These are phyloP conservation scores for Aphodius sticticus DNA, from an alignment of 2,888 invertebrate species.

Conservation along the genomic window DNA sequence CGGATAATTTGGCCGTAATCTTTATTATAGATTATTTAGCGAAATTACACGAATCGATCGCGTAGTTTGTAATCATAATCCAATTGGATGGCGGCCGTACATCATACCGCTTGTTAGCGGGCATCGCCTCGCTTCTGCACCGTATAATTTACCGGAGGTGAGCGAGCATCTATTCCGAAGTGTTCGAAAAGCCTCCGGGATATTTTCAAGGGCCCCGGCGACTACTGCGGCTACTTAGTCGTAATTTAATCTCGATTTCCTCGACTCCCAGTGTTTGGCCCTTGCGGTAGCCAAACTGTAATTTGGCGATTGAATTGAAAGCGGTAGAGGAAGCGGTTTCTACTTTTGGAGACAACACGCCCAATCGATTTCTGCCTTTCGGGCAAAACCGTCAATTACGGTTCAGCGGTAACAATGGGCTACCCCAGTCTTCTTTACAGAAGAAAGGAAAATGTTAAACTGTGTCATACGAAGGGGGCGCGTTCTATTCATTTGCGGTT, in stretches of 20 bases:
- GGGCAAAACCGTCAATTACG: not conserved
- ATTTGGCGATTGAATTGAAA: constrained; percentile 4
- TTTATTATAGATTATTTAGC: constrained; percentile 27
- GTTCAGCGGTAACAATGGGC: not conserved
- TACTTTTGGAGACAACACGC: constrained; percentile 31
- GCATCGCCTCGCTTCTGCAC: not conserved
- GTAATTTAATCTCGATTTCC: constrained; percentile 31
- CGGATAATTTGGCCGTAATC: constrained; percentile 32
- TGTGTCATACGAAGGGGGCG: not conserved
- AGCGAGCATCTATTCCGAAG: not conserved
- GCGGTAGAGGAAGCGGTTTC: constrained; percentile 29
- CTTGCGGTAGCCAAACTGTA: not conserved
- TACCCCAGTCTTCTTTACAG: too few relatives aligned
- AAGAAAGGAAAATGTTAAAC: not conserved
- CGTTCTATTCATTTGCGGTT: not conserved
- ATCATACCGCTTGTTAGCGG: constrained; percentile 8
- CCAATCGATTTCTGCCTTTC: constrained; percentile 28
- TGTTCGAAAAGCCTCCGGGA: not conserved
- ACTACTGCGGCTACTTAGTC: constrained; percentile 28
- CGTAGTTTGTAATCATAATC: constrained; percentile 23
- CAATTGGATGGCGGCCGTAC: constrained; percentile 16
- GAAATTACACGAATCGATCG: constrained; percentile 33
- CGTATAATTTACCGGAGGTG: not conserved
- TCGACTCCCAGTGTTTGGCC: not conserved
- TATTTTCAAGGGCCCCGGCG: not conserved